Conservation (phyloP, 2,888 invertebrate genomes). For the Lissocephala sabroskyi region DNA sequence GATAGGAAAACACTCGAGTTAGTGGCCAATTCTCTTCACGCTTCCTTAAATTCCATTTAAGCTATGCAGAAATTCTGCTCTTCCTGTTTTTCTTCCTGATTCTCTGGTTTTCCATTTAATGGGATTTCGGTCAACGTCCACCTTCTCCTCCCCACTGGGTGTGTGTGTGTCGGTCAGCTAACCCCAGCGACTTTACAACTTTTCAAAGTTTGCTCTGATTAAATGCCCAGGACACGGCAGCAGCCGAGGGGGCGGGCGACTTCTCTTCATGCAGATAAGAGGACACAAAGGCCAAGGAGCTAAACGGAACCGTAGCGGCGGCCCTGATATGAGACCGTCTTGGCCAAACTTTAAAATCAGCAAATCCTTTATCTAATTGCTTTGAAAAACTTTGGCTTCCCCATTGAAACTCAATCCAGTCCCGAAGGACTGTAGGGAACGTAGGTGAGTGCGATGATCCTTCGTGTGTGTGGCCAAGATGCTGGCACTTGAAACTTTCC, state of each 20-base stretch:
- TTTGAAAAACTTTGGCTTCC: constrained; percentile 52
- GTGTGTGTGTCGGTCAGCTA: no score
- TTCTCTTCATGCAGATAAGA: constrained; percentile 26
- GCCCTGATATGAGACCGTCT: background rate
- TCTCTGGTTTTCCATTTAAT: constrained; percentile 32
- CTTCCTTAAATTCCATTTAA: constrained; percentile 60
- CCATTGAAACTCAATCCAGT: constrained; percentile 47
- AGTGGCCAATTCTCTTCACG: constrained; percentile 61
- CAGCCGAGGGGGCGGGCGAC: background rate
- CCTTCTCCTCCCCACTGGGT: no score
- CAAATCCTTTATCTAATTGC: constrained; percentile 59
- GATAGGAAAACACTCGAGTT: constrained; percentile 47
- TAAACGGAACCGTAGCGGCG: background rate
- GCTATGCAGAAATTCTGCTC: constrained; percentile 50
- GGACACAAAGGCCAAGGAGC: constrained; percentile 16
- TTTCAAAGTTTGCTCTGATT: constrained; percentile 52
- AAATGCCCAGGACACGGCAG: constrained; percentile 35
- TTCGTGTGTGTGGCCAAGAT: background rate
- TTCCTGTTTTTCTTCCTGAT: no score
- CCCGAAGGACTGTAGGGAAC: no score
- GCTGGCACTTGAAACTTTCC: background rate
- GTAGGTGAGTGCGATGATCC: background rate
- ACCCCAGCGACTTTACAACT: constrained; percentile 35
- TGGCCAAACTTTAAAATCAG: constrained; percentile 46
- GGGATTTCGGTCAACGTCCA: constrained; percentile 32